Evolutionary conservation across 2,888 invertebrate species (phyloP).

Genomic region (Nomada flava): DNA sequence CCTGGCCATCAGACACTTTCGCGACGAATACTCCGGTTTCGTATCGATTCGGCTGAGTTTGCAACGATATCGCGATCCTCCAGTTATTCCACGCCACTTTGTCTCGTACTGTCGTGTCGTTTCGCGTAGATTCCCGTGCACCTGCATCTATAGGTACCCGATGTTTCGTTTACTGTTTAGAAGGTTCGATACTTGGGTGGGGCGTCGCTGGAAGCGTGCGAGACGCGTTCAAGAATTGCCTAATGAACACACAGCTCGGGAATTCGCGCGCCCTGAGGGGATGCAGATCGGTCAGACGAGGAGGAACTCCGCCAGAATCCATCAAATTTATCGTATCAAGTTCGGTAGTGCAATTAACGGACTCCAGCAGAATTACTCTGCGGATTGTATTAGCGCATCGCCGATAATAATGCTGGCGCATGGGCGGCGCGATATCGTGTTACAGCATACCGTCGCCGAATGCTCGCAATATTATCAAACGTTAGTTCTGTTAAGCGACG

Average conservation of each 20-base stretch:
- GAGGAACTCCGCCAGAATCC: not conserved
- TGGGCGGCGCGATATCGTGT: slow-evolving; percentile 23
- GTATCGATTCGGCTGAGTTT: slow-evolving; percentile 40
- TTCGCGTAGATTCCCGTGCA: not conserved
- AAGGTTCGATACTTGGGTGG: not conserved
- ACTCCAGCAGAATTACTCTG: slow-evolving; percentile 32
- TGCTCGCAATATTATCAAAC: slow-evolving; percentile 32
- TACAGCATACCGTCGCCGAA: slow-evolving; percentile 17
- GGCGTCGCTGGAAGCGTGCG: not conserved
- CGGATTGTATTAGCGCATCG: slow-evolving; percentile 24
- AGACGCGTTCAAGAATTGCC: not conserved
- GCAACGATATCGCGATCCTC: not conserved
- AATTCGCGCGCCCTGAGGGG: not conserved
- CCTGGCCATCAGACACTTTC: slow-evolving; percentile 27
- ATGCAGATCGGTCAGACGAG: not conserved
- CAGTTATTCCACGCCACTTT: slow-evolving; percentile 1
- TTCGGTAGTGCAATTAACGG: slow-evolving; percentile 29
- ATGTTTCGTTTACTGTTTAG: too few relatives aligned
- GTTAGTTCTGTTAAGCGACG: slow-evolving; percentile 23
- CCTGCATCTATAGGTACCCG: too few relatives aligned
- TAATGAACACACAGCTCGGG: not conserved
- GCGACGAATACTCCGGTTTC: slow-evolving; percentile 18
- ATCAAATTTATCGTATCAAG: slow-evolving; percentile 36
- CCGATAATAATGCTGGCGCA: slow-evolving; percentile 11
- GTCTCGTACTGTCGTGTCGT: not conserved